Evolutionary conservation across 2,888 invertebrate species (phyloP), one percentile per base, ranked within the genome.

Genomic region (Diarsia rubi): DNA sequence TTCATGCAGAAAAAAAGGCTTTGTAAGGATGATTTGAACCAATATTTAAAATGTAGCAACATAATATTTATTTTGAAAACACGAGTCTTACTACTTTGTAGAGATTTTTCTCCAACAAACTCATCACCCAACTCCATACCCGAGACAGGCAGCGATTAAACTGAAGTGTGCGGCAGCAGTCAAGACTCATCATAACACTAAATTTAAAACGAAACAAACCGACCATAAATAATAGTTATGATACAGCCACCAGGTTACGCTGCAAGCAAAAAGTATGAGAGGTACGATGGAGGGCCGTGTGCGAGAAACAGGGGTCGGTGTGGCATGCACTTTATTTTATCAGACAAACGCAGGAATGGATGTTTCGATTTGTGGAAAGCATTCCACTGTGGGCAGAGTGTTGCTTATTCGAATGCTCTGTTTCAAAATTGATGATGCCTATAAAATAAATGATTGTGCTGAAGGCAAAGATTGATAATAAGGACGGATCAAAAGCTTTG

Each of bases 161-260:
- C 78, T 80, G 84, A 88, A 87, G 85, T 89, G 84, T 85, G 86
- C 71, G 79, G 81, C 87, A 80, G 90, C 86, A 89, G 89, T 86
- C 87, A 83, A 86, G 88, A 90, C 89, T 92, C 91, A 90, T 93
- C 92, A 93, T 93, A 93, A 91, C 90, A 93, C 91, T 91, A 93
- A 93, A 94, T 93, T 94, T 93, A 90, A 94, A 94, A 93, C 89
- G 94, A 93, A 93, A 93, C 92, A 93, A 93, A 93, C 91, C 88
- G 89, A 89, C 90, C 92, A 92, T 94, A 94, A 94, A 94, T 92
- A 92, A 93, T 94, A 93, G 94, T 94, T 93, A 93, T 91, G 92
- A 91, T 89, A 88, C 90, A 83, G 94, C 93, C 92, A 92, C 94
- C 92, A 91, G 79, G 93, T 93, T 94, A 94, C 94, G 94, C 93